Base-by-base conservation (phyloP, 2,888 invertebrate genomes). In the Nipponacmea schrenckii region DNA sequence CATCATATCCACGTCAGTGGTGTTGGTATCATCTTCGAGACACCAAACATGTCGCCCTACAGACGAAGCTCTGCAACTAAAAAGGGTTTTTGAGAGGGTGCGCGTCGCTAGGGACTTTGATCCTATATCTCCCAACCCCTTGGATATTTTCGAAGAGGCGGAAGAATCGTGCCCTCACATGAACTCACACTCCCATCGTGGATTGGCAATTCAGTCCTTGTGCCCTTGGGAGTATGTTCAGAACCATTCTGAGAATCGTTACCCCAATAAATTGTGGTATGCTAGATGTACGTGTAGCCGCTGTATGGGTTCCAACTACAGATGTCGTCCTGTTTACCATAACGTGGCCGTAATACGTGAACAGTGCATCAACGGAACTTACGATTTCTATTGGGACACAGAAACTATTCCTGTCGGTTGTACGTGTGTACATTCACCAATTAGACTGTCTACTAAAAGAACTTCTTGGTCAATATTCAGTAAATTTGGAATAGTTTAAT, bases 401-500 rank as follows among this genome's bases (percentile, higher is more conserved):
- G 66, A 70, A 45, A 50, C 64, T 27, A 62, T 70, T 56, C 62
- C 70, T 15, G 70, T 70, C 1, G 70, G 70, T 15, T 70, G 70
- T 56, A 65, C 70, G 7, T 70, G 70, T 62, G 45, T 63, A 15
- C 70, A 70, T n/a, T 31, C 50, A 8, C 39, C 46, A 24, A 56
- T 46, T 15, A 27, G 66, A n/a, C 56, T 39, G 5, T 39, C 39
- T 1, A 8, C 5, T 39, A 39, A 39, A 39, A 39, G 39, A 39
- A 39, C 39, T 39, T 39, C 39, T 39, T 39, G 39, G 39, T 39
- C 39, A 39, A 5, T 39, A 39, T 39, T 39, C 39, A 39, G 39
- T 39, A 39, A 39, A 39, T 39, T 39, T 7, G 39, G 39, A 39
- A 39, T 39, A 39, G 39, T 39, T 5, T 39, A 39, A 39, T 39